Evolutionary conservation across 2,113 vertebrate species (phyloP), one percentile per base, ranked within the genome.

Genomic region (Cottus gobio): DNA sequence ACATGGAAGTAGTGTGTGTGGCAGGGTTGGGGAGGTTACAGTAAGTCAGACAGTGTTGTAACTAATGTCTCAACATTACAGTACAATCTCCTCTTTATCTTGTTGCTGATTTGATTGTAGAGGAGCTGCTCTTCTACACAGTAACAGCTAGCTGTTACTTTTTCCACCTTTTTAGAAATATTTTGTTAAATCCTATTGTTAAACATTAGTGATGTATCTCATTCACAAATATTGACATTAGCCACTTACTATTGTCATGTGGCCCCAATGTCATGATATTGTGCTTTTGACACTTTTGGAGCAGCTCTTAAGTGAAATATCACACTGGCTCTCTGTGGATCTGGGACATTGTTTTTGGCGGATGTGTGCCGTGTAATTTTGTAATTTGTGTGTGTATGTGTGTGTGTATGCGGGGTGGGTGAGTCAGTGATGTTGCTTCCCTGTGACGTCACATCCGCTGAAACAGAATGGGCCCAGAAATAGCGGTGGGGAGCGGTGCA

Each of bases 381-480:
- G n/a, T n/a, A 2, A 31, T 24, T 9, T 58, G 3, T 58, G 22
- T 22, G 15, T 84, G 7, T 63, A 10, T 54, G 42, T 61, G 34
- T 52, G 63, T 74, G n/a, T 54, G 34, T 71, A 50, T 75, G 50
- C 62, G 13, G 30, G 4, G 31, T 57, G 34, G 46, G 63, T 71
- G 20, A 48, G 77, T 16, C 77, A 48, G 34, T 24, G 54, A 26
- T 46, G 13, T 36, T 64, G 76, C 72, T 52, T 69, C 50, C 60
- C 42, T 7, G 60, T 83, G 87, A 89, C 7, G 52, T 90, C 84
- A 91, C 15, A 13, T 88, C 89, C 70, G 72, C 83, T 91, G 87
- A 86, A 80, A 92, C 82, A 91, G 84, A 77, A 89, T 87, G 26
- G 61, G 77, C 83, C 66, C 86, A 93, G 91, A 90, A 93, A 92